A percentile compares a stretch with the other conserved stretches of the same genome.
These are phyloP conservation scores for Tenodera sinensis DNA, from an alignment of 2,888 invertebrate species.

Conservation along the genomic window DNA sequence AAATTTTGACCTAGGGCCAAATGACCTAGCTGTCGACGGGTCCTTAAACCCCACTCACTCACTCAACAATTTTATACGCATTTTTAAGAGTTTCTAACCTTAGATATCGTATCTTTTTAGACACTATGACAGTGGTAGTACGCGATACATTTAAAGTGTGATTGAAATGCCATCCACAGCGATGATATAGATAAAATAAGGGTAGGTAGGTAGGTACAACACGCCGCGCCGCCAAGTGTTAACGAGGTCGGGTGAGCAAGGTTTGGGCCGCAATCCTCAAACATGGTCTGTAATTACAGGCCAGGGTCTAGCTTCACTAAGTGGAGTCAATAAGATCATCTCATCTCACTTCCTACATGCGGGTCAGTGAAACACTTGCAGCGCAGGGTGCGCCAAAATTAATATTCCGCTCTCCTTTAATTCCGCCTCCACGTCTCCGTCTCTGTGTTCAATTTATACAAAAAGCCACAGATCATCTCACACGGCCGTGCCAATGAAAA, in stretches of 20 bases:
- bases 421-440: no score
- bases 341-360: neutral
- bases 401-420: neutral
- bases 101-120: no score
- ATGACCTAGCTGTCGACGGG: no score
- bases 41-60: no score
- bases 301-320: neutral
- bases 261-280: neutral
- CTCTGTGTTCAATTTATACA: no score
- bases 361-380: neutral
- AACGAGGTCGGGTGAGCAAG: neutral
- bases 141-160: neutral
- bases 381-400: neutral
- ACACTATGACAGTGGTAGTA: no score
- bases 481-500: no score
- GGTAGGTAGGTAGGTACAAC: no score
- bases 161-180: neutral
- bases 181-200: neutral
- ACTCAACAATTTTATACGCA: no score
- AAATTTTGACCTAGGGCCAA: no score
- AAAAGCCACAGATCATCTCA: no score
- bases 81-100: no score
- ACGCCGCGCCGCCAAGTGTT: neutral
- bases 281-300: neutral
- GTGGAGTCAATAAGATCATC: constrained; percentile 1